Evolutionary conservation across 1,140 invertebrate genomes (phyloP).

Genomic region (Sitobion miscanthi): DNA sequence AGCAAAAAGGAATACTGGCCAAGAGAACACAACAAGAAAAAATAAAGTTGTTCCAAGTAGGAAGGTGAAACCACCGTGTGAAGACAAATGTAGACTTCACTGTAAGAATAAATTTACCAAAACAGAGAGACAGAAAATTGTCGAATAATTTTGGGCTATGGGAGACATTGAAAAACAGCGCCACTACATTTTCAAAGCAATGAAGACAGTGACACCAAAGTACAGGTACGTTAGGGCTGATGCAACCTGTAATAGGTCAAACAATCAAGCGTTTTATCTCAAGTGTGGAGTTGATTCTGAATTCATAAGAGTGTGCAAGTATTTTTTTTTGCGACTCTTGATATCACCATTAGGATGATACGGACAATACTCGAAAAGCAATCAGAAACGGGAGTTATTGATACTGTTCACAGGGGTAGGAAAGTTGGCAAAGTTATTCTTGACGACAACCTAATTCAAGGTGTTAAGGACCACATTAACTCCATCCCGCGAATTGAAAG

Average conservation of each 20-base stretch:
- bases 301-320: background rate
- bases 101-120: background rate
- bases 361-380: slow-evolving; percentile 23
- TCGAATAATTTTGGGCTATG: slow-evolving; percentile 8
- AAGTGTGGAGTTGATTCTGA: background rate
- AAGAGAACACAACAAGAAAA: background rate
- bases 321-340: slow-evolving; percentile 52
- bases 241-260: slow-evolving; percentile 15
- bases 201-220: background rate
- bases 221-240: slow-evolving; percentile 30
- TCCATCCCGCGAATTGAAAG: slow-evolving; percentile 58
- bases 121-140: background rate
- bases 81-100: slow-evolving; percentile 11
- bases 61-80: background rate
- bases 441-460: slow-evolving; percentile 43
- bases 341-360: slow-evolving; percentile 39
- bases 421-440: slow-evolving; percentile 49
- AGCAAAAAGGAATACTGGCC: too few species aligned
- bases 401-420: background rate
- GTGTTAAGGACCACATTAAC: slow-evolving; percentile 57
- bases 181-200: background rate
- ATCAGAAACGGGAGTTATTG: background rate
- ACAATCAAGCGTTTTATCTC: slow-evolving; percentile 34
- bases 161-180: slow-evolving; percentile 20
- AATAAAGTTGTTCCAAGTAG: background rate